Evolutionary conservation across 2,113 vertebrate species (phyloP), one percentile per base, ranked within the genome.

Genomic region (Odocoileus virginianus): DNA sequence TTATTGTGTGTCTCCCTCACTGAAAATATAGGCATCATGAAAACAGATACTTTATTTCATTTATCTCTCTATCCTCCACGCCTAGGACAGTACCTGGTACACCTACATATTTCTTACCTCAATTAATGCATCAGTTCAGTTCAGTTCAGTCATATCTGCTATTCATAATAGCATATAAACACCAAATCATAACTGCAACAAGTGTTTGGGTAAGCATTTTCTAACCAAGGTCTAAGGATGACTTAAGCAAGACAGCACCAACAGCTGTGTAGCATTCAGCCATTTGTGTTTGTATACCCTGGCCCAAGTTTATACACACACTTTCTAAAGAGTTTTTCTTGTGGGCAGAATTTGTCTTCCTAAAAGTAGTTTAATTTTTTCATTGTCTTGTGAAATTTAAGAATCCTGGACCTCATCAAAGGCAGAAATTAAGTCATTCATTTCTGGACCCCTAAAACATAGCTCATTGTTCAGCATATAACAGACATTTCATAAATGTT

Each of bases 331-430:
- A 92, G 17, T 25, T 91, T 97, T 86, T 85, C 54, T 86, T 67
- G 84, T 67, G 16, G 79, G 52, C 27, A 87, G 33, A 92, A 67
- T 89, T 95, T 89, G 95, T 92, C 64, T 94, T 93, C 55, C 19
- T 85, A 78, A 91, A 86, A 96, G 19, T 91, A 95, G 28, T 67
- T 82, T 71, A 71, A 87, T 88, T 50, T 94, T 95, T 95, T 40
- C 61, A 10, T 57, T 96, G 13, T 60, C 12, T 88, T 97, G 27
- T 58, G 60, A 89, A 85, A 93, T 88, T 28, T 93, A 96, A 23
- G 83, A 92, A 40, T 96, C 82, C 30, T 88, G n/a, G n/a, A 96
- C 58, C 78, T 93, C 55, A 61, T 0, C 47, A 23, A 95, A 96
- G 10, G 11, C 43, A 96, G 28, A 33, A 89, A 71, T 55, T 91